Conservation (phyloP, 2,113 vertebrate species). For the Pangasianodon hypophthalmus region DNA sequence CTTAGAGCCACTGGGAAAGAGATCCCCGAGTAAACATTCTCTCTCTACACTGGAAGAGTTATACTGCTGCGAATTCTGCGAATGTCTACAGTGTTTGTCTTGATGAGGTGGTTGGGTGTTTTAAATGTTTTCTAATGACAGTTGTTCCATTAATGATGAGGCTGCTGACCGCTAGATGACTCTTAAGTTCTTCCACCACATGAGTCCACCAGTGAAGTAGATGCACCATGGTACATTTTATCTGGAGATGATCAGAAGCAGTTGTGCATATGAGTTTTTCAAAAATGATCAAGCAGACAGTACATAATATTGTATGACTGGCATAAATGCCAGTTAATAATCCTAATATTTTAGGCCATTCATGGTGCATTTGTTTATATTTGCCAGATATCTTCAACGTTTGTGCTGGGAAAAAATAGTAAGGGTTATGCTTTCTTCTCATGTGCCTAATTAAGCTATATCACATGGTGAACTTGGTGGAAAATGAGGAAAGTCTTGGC, state of each 20-base stretch:
- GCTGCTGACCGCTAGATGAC: slow-evolving; percentile 22
- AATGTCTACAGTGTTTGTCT: slow-evolving; percentile 8
- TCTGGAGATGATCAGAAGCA: not conserved
- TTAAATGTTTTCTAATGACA: slow-evolving; percentile 9
- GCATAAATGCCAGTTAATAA: not conserved
- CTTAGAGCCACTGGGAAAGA: not conserved
- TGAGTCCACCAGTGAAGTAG: not conserved
- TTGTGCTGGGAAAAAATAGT: slow-evolving; percentile 45
- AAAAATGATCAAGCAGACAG: not conserved
- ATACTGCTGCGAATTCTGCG: not conserved
- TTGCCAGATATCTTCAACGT: slow-evolving; percentile 37
- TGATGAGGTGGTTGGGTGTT: slow-evolving; percentile 23
- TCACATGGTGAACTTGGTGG: slow-evolving; percentile 58
- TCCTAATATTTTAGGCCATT: slow-evolving; percentile 34
- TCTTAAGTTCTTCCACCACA: slow-evolving; percentile 3
- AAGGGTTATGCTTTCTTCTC: slow-evolving; percentile 59
- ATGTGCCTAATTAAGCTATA: slow-evolving; percentile 66
- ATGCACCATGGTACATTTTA: not conserved
- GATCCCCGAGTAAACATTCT: not conserved
- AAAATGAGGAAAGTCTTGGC: not conserved
- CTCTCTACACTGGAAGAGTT: slow-evolving; percentile 5
- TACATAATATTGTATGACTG: not conserved
- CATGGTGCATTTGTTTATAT: not conserved
- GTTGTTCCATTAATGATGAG: slow-evolving; percentile 3
- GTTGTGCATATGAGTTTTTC: not conserved